phyloP scores from a whole-genome alignment of 2,888 invertebrate genomes.

The Sussaba pulchella region DNA sequence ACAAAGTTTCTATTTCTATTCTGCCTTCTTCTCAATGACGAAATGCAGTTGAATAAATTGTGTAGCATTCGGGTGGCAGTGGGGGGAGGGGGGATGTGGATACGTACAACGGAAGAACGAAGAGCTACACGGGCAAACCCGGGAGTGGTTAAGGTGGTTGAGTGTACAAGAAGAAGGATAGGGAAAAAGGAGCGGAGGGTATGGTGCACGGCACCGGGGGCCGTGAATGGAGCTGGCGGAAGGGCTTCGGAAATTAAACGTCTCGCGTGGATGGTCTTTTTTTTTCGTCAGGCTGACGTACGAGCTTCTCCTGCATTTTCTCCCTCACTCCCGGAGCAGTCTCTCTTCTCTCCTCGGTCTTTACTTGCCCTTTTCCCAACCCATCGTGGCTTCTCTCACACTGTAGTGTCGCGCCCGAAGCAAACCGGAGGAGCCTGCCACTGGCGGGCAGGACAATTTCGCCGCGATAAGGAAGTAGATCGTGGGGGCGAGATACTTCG shows the following conservation, averaged over 20 bases:
- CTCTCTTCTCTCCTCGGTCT: slow-evolving; percentile 63
- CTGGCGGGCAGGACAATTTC: slow-evolving; percentile 81
- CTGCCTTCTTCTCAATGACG: slow-evolving; percentile 41
- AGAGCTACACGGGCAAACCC: slow-evolving; percentile 32
- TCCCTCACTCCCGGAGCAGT: slow-evolving; percentile 66
- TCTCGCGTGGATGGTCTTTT: slow-evolving; percentile 82
- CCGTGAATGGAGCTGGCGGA: slow-evolving; percentile 83
- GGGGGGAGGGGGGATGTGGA: background rate
- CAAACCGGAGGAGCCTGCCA: slow-evolving; percentile 74
- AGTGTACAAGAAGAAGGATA: slow-evolving; percentile 46
- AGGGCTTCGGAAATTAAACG: slow-evolving; percentile 84
- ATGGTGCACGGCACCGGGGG: slow-evolving; percentile 70
- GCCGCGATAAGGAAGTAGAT: slow-evolving; percentile 83
- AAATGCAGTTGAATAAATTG: slow-evolving; percentile 70
- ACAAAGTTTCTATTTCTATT: slow-evolving; percentile 27
- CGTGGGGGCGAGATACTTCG: slow-evolving; percentile 77
- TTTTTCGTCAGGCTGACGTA: slow-evolving; percentile 82
- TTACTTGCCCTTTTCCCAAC: slow-evolving; percentile 53
- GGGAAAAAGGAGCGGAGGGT: slow-evolving; percentile 50
- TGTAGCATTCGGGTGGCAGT: slow-evolving; percentile 66
- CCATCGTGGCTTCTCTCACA: slow-evolving; percentile 54
- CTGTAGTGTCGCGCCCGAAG: slow-evolving; percentile 49
- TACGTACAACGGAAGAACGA: slow-evolving; percentile 74
- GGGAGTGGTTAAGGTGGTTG: slow-evolving; percentile 43
- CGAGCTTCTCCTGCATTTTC: slow-evolving; percentile 75